Percentiles rank a stretch among this genome's conserved stretches.
These are phyloP conservation scores for Porites rus DNA, from an alignment of 92 coral and sea anemone genomes.

Conservation along the genomic window DNA sequence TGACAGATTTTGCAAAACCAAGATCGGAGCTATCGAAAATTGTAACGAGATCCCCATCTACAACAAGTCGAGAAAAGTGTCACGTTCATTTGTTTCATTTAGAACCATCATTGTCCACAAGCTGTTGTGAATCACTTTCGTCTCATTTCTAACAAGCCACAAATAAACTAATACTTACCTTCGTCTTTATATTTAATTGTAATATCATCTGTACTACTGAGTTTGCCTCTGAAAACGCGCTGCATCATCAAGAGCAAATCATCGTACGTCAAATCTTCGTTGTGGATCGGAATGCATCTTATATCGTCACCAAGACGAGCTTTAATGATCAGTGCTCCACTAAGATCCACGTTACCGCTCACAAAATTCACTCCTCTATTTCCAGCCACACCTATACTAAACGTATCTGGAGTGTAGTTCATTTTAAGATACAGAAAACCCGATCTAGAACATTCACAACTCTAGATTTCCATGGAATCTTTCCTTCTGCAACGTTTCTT, in stretches of 20 bases:
- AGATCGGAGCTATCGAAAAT: conserved; percentile 98
- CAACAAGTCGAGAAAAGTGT: conserved; percentile 7
- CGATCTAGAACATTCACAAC: neutral
- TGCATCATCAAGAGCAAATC: conserved; percentile 98
- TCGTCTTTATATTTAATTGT: conserved; percentile 95
- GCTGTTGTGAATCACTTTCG: neutral
- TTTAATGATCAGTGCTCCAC: conserved; percentile 91
- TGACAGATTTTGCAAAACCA: conserved; percentile 86
- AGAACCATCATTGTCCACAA: neutral
- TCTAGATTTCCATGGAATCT: neutral
- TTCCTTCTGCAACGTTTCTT: conserved; percentile 2
- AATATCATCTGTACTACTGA: conserved; percentile 90
- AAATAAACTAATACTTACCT: conserved; percentile 59
- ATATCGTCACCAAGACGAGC: conserved; percentile 99
- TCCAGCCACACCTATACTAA: conserved; percentile 71
- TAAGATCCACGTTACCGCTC: conserved; percentile 83
- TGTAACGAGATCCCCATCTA: conserved; percentile 98
- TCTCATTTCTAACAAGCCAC: neutral
- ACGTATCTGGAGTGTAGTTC: conserved; percentile 88
- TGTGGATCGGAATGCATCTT: conserved; percentile 97
- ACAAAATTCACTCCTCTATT: conserved; percentile 78
- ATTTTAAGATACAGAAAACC: conserved; percentile 22
- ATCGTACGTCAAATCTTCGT: conserved; percentile 97
- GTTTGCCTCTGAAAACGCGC: conserved; percentile 90
- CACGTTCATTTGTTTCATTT: neutral